A percentile compares a stretch with the other conserved stretches of the same genome.
Conservation (phyloP, 2,888 invertebrate species). For the Cistogaster globosa region DNA sequence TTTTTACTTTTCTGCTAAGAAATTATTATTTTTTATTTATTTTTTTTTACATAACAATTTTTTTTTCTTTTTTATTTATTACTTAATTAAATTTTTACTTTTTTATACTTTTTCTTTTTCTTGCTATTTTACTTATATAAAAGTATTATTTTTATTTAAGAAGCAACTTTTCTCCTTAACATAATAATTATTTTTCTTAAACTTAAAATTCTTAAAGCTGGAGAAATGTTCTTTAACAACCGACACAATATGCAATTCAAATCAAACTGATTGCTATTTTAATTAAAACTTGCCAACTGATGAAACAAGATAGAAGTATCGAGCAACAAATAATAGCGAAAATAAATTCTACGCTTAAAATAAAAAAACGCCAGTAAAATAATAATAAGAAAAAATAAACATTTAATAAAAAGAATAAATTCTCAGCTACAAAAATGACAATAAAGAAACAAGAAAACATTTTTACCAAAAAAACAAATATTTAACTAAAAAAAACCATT, state of each 20-base stretch:
- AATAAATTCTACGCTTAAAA: slow-evolving; percentile 32
- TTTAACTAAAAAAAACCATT: neutral
- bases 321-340: slow-evolving; percentile 21
- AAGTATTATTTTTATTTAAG: neutral
- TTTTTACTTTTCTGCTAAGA: no score
- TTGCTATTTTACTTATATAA: neutral
- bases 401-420: neutral
- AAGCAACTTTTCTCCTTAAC: no score
- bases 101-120: neutral
- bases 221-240: slow-evolving; percentile 54
- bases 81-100: no score
- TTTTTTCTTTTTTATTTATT: no score
- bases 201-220: slow-evolving; percentile 28
- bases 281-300: slow-evolving; percentile 51
- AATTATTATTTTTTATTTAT: no score
- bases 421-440: neutral
- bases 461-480: neutral
- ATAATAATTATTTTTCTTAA: neutral
- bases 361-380: slow-evolving; percentile 23
- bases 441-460: neutral
- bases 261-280: slow-evolving; percentile 66
- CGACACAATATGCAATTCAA: slow-evolving; percentile 68
- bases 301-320: slow-evolving; percentile 54
- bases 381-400: slow-evolving; percentile 30
- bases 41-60: no score